Evolutionary conservation across 1,140 invertebrate species (phyloP).

Genomic region (Drosophila micromelanica): DNA sequence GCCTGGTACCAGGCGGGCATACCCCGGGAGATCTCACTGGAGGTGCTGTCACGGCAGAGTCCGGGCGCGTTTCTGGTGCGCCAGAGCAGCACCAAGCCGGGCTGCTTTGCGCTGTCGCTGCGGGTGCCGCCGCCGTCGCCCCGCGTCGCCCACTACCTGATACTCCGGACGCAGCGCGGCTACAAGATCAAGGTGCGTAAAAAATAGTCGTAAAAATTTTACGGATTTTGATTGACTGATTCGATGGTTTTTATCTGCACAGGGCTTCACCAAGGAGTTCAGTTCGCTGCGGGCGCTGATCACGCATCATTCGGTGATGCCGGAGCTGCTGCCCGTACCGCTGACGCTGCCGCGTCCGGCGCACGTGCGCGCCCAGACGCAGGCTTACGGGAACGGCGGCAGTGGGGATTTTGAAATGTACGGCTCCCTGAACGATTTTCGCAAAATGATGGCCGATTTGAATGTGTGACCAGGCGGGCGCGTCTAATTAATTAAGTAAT

Average conservation of each 20-base stretch:
- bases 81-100: conserved; percentile 96
- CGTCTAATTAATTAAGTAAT: conserved; percentile 81
- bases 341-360: conserved; percentile 91
- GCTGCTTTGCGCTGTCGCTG: conserved; percentile 97
- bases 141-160: conserved; percentile 97
- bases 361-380: conserved; percentile 86
- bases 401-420: conserved; percentile 89
- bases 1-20: conserved; percentile 98
- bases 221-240: no score
- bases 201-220: no score
- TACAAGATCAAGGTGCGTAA: conserved; percentile 96
- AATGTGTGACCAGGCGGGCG: conserved; percentile 85
- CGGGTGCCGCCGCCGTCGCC: conserved; percentile 97
- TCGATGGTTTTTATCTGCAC: conserved; percentile 69
- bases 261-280: conserved; percentile 99
- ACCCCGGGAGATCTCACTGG: conserved; percentile 96
- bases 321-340: conserved; percentile 96
- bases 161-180: conserved; percentile 94
- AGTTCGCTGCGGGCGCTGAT: conserved; percentile 94
- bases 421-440: conserved; percentile 91
- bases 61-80: conserved; percentile 97
- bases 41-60: conserved; percentile 95
- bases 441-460: conserved; percentile 93
- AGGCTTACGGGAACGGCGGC: conserved; percentile 28
- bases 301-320: conserved; percentile 97